Conservation (phyloP, 2,888 invertebrate genomes). For the Cephus spinipes region DNA sequence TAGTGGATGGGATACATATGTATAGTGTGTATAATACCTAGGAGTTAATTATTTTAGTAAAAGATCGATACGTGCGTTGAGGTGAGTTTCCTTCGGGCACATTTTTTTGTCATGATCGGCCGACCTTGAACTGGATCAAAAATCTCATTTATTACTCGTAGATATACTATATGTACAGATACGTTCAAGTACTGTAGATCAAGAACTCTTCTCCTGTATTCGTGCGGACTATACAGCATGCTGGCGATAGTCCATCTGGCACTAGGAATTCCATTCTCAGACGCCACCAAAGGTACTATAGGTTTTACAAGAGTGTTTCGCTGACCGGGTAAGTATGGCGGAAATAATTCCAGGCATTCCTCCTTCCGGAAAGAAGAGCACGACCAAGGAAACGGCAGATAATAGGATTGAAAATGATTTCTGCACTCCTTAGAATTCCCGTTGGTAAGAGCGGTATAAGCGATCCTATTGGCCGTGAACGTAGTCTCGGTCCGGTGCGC, state of each 20-base stretch:
- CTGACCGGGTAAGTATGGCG: neutral
- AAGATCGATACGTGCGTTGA: neutral
- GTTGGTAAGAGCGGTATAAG: neutral
- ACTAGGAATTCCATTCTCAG: neutral
- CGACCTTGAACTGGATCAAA: slow-evolving; percentile 6
- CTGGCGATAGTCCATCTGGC: neutral
- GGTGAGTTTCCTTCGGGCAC: neutral
- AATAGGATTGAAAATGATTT: neutral
- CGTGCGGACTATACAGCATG: neutral
- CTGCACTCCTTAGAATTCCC: neutral
- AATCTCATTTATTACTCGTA: neutral
- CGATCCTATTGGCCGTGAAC: neutral
- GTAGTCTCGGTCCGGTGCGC: neutral
- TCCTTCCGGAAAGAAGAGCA: neutral
- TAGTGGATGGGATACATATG: neutral
- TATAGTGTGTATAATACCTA: neutral
- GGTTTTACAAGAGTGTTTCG: neutral
- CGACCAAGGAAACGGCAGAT: neutral
- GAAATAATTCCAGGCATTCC: neutral
- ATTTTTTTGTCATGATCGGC: slow-evolving; percentile 2
- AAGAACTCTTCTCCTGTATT: neutral
- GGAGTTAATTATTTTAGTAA: neutral
- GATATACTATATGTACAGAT: neutral
- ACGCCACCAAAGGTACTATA: neutral
- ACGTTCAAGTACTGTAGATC: neutral